Percentiles rank a stretch among this genome's conserved stretches.
Evolutionary conservation across 1,140 invertebrate species (phyloP).

Genomic region (Pachypeltis micranthus): DNA sequence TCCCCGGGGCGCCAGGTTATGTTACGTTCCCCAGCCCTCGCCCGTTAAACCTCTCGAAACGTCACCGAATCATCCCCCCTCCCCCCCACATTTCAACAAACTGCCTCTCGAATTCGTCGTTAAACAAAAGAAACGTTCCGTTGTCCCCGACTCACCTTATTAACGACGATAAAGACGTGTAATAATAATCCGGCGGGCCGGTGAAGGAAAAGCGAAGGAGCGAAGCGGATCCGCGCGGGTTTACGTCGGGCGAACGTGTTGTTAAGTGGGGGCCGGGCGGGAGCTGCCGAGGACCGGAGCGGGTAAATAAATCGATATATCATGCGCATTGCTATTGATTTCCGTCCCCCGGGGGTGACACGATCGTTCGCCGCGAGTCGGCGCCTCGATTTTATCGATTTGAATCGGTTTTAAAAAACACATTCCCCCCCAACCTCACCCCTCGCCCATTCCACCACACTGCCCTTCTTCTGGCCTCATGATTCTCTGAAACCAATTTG

Average conservation of each 20-base stretch:
- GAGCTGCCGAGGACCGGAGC: background rate
- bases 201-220: background rate
- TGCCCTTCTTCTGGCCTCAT: no score
- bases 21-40: no score
- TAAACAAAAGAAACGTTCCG: no score
- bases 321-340: conserved; percentile 29
- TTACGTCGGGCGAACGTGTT: conserved; percentile 6
- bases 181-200: background rate
- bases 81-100: no score
- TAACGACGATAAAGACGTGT: background rate
- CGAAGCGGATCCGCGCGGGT: background rate
- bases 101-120: no score
- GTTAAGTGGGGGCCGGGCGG: background rate
- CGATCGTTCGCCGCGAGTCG: conserved; percentile 9
- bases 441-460: no score
- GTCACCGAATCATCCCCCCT: no score
- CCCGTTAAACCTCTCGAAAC: no score
- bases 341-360: background rate
- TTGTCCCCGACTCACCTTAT: no score
- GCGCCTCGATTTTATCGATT: conserved; percentile 19
- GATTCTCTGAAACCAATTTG: no score
- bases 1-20: no score
- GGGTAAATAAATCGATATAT: conserved; percentile 27
- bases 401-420: conserved; percentile 19
- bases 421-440: background rate